Evolutionary conservation across 2,888 invertebrate genomes (phyloP).

Genomic region (Bugulina stolonifera): DNA sequence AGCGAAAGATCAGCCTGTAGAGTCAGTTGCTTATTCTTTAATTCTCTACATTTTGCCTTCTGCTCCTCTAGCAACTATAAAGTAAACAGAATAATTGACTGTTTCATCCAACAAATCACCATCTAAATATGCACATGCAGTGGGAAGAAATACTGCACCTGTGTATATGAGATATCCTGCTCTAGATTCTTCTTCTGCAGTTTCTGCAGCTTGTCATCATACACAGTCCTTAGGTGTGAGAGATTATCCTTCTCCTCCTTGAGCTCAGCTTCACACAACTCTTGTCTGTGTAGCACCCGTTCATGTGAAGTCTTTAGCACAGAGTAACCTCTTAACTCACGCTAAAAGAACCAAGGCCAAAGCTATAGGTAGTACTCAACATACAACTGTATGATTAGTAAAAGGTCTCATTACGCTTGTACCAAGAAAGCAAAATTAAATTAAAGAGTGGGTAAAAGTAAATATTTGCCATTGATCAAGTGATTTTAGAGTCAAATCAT

Average conservation of each 20-base stretch:
- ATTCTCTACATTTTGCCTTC: conserved; percentile 34
- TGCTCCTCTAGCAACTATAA: conserved; percentile 33
- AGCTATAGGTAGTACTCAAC: too few relatives aligned
- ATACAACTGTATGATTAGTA: too few relatives aligned
- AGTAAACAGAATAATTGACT: neutral
- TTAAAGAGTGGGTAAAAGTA: too few relatives aligned
- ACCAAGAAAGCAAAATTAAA: too few relatives aligned
- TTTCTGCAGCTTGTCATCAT: neutral
- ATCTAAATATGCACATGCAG: too few relatives aligned
- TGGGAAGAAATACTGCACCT: neutral
- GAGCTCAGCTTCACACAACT: conserved; percentile 4
- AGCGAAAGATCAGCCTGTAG: conserved; percentile 34
- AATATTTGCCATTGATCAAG: too few relatives aligned
- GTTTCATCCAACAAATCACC: too few relatives aligned
- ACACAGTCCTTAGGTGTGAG: neutral
- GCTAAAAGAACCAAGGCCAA: neutral
- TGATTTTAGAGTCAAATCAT: too few relatives aligned
- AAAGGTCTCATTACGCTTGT: too few relatives aligned
- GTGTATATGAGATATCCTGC: conserved; percentile 7
- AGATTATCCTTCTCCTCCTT: neutral
- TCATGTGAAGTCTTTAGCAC: conserved; percentile 19
- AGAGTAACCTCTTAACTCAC: conserved; percentile 14
- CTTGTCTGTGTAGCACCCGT: conserved; percentile 5
- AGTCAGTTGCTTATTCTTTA: conserved; percentile 34
- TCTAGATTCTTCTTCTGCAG: neutral